Evolutionary conservation across 2,797 vertebrate species (phyloP), one percentile per base, ranked within the genome.

Genomic region (Sebastolobus altivelis): DNA sequence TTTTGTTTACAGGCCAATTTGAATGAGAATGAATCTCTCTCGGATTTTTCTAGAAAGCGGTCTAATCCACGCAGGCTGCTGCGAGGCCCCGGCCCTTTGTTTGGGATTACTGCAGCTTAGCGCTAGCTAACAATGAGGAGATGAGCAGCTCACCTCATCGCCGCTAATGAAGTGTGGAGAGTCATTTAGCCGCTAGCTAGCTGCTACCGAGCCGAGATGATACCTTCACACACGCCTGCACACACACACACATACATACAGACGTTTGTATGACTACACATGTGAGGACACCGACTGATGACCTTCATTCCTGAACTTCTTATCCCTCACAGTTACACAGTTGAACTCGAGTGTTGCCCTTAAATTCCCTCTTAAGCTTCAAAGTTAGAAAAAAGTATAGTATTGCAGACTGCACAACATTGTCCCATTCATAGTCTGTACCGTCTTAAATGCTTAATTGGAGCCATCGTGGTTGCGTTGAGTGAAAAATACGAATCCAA

Each of bases 51-150:
- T 88, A 81, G 91, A 93, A 94, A 90, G 92, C 90, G 49, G 35
- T 87, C 80, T 94, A 94, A 94, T 94, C 92, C 88, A 86, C 77
- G 80, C 87, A 63, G 91, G 91, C 90, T 88, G 90, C 90, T 87
- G 88, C 77, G 75, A 97, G 97, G 97, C 96, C 97, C 96, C 95
- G 74, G 96, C 97, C 96, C 97, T 99, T 99, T 99, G 98, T 99
- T 98, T 99, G 97, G 98, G 98, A 99, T 99, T 98, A 99, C 97
- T 96, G 97, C 97, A 98, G 98, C 95, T 99, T 99, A 99, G 96
- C 96, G 96, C 85, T 54, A 87, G 96, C 96, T 98, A 97, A 99
- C 98, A 99, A 99, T 98, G 97, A 97, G 95, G 88, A 97, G 97
- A 98, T 97, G 97, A 98, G 97, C 96, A 96, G 96, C 97, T 97